These are phyloP conservation scores for Cheiracanthium punctorium DNA, from an alignment of 2,888 invertebrate genomes.

Conservation along the genomic window DNA sequence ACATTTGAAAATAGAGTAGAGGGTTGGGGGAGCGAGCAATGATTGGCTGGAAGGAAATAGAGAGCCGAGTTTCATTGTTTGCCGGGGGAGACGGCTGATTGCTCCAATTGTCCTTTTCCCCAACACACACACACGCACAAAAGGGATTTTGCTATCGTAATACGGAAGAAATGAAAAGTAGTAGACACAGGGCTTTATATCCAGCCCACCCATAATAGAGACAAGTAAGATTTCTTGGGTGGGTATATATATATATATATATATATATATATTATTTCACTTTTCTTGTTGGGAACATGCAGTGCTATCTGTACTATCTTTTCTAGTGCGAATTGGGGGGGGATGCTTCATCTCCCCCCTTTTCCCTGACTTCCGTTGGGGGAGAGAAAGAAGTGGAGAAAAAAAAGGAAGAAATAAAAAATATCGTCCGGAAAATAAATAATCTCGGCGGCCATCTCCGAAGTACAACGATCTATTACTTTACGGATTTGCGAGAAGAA, in stretches of 20 bases:
- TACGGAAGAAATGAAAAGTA: neutral
- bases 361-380: neutral
- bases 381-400: neutral
- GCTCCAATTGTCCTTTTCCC: neutral
- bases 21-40: neutral
- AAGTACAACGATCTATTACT: constrained; percentile 65
- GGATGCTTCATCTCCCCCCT: neutral
- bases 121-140: neutral
- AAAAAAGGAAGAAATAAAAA: neutral
- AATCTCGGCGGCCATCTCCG: constrained; percentile 61
- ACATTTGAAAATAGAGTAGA: neutral
- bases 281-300: neutral
- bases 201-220: neutral
- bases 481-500: constrained; percentile 66
- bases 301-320: neutral
- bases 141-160: neutral
- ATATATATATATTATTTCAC: neutral
- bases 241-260: neutral
- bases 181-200: neutral
- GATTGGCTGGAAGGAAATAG: constrained; percentile 1
- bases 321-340: neutral
- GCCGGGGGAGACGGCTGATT: neutral
- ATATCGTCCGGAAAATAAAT: constrained; percentile 40
- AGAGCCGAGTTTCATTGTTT: neutral
- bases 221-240: neutral